Evolutionary conservation across 2,113 vertebrate species (phyloP).

Genomic region (Archilochus colubris): DNA sequence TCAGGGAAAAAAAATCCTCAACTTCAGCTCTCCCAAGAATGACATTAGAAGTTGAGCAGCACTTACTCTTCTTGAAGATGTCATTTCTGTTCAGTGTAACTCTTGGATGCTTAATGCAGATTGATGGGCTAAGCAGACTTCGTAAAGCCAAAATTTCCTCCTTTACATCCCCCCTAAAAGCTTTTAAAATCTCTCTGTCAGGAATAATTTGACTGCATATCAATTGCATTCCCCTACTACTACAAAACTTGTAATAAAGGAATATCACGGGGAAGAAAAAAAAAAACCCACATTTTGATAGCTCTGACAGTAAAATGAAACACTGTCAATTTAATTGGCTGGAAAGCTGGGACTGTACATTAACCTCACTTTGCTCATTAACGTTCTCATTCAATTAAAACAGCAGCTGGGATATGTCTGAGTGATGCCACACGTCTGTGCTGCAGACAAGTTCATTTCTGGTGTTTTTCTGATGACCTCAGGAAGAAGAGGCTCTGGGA

Average conservation of each 20-base stretch:
- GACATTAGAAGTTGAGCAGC: constrained; percentile 78
- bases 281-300: not conserved
- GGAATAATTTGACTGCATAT: constrained; percentile 73
- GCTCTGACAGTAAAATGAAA: constrained; percentile 56
- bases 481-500: not conserved
- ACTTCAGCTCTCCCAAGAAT: constrained; percentile 65
- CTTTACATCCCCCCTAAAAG: constrained; percentile 76
- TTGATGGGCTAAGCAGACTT: constrained; percentile 74
- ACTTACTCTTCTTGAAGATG: constrained; percentile 80
- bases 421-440: not conserved
- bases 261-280: constrained; percentile 14
- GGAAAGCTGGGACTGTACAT: not conserved
- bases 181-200: constrained; percentile 80
- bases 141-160: constrained; percentile 73
- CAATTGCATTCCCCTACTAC: constrained; percentile 67
- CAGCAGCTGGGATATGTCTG: not conserved
- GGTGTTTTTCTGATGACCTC: not conserved
- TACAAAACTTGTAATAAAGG: constrained; percentile 39
- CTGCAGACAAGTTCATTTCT: not conserved
- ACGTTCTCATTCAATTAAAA: constrained; percentile 50
- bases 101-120: constrained; percentile 76
- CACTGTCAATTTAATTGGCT: not conserved
- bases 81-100: constrained; percentile 75
- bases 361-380: constrained; percentile 40
- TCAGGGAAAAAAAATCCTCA: not conserved